These are phyloP conservation scores for Anarrhichthys ocellatus DNA, from an alignment of 2,113 vertebrate genomes.

Conservation along the genomic window DNA sequence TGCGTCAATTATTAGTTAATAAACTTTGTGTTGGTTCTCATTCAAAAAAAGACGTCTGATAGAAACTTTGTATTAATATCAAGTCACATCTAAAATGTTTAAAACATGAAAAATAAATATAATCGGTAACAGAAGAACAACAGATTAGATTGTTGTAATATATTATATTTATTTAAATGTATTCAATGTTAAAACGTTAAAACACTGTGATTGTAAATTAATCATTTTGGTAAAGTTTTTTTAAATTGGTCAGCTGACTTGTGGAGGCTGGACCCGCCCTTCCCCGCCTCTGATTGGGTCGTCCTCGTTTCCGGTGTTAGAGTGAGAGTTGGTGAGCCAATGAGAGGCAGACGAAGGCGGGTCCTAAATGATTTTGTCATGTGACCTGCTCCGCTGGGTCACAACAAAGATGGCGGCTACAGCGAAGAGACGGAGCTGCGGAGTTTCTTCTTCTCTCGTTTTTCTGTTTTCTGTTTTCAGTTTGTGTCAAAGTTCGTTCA, in stretches of 20 bases:
- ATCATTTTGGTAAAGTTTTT: not conserved
- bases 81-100: too few species aligned
- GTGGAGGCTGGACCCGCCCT: not conserved
- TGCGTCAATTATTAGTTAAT: too few species aligned
- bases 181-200: too few species aligned
- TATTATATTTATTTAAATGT: too few species aligned
- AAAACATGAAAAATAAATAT: too few species aligned
- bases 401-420: conserved; percentile 62
- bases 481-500: not conserved
- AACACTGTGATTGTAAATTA: not conserved
- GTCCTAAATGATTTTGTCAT: conserved; percentile 21
- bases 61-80: too few species aligned
- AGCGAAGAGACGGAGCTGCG: accelerated
- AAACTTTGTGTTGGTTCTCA: too few species aligned
- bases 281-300: not conserved
- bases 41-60: too few species aligned
- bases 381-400: conserved; percentile 32
- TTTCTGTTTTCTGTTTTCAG: not conserved
- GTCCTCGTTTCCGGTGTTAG: not conserved
- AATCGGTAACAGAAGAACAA: too few species aligned
- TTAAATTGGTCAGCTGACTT: conserved; percentile 34
- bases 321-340: not conserved
- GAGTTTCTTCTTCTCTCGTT: not conserved
- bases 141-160: too few species aligned
- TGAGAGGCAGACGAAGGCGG: not conserved